Base-by-base conservation (phyloP, 2,113 vertebrate genomes). In the Clarias gariepinus region DNA sequence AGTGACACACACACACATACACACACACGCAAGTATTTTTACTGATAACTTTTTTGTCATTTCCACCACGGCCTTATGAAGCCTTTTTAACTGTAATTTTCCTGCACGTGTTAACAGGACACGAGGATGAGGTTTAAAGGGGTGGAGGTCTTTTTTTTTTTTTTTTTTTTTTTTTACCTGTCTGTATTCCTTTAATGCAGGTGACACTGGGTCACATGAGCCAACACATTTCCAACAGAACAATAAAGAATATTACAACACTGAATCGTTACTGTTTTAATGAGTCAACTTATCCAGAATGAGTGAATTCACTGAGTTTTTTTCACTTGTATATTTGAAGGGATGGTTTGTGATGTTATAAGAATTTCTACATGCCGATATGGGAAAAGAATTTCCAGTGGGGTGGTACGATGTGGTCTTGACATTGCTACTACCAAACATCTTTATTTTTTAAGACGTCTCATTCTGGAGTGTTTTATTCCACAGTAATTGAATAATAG, bases 1-100 rank as follows among this genome's bases (percentile, higher is more conserved):
- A 83, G 78, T 82, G n/a, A 83, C 77, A 71, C 30, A 41, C 41
- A 41, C 41, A 36, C 36, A 81, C 41, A 60, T 15, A 83, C 77
- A 81, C 41, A 60, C n/a, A 83, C 77, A n/a, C 89, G 92, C 89
- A 91, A 91, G 91, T 93, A 91, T 93, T 92, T 93, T 91, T 93
- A 93, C 91, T 36, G 57, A 83, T 18, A 90, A 83, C 91, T 90
- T 89, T 23, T 92, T 93, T 87, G 89, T 93, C 90, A 92, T 92
- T 93, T 94, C 94, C 93, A 93, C 92, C 93, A 94, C 91, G 93
- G 94, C 93, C 94, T 94, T 94, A 93, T 87, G 90, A 92, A 91
- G 91, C 93, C 74, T 60, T 93, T 95, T 93, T 92, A 90, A 91
- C 91, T 93, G 88, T 89, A 83, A 52, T 68, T 73, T 71, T 68